phyloP scores from a whole-genome alignment of 2,888 invertebrate genomes.

The Strigamia transsilvanica region DNA sequence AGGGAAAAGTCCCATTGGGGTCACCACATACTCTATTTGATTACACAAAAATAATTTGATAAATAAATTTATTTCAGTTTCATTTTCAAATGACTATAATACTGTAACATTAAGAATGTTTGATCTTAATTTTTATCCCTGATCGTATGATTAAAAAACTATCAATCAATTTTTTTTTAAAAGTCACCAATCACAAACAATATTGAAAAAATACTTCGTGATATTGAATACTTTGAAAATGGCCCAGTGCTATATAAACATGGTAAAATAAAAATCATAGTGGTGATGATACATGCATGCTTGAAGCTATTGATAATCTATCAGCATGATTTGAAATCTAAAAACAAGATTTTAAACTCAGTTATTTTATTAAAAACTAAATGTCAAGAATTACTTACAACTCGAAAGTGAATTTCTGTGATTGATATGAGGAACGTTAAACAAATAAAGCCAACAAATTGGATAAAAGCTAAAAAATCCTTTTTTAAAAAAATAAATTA shows the following conservation, averaged over 20 bases:
- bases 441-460: conserved; percentile 75
- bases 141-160: not conserved
- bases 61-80: too few relatives aligned
- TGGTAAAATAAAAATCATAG: not conserved
- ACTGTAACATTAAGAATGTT: not conserved
- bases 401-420: conserved; percentile 73
- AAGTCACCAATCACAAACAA: not conserved
- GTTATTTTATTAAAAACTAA: not conserved
- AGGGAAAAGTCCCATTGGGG: too few relatives aligned
- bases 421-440: conserved; percentile 73
- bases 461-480: conserved; percentile 74
- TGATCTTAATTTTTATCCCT: not conserved
- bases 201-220: not conserved
- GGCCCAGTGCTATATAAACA: not conserved
- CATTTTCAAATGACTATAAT: too few relatives aligned
- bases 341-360: not conserved
- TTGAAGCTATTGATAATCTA: not conserved
- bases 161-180: too few relatives aligned
- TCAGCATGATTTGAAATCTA: conserved; percentile 1
- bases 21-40: too few relatives aligned
- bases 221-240: not conserved
- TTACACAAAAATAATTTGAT: too few relatives aligned
- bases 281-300: not conserved
- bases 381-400: conserved; percentile 48
- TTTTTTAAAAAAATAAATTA: conserved; percentile 51